Conservation (phyloP, 2,888 invertebrate genomes). For the Mechanitis mazaeus region DNA sequence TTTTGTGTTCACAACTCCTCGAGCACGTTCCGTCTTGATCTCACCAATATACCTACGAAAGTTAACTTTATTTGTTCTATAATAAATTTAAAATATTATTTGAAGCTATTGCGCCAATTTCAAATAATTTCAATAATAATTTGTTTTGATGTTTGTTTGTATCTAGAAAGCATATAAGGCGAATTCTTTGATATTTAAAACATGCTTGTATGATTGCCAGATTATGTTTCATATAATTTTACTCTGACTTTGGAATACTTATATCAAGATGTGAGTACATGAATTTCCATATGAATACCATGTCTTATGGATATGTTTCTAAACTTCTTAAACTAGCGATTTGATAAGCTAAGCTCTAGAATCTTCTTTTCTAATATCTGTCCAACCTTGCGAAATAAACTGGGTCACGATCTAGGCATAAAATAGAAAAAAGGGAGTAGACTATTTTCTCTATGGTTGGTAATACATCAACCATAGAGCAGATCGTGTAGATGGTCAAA, state of each 20-base stretch:
- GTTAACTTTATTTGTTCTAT: slow-evolving; percentile 9
- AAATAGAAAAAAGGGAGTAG: slow-evolving; percentile 23
- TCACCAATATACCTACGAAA: slow-evolving; percentile 82
- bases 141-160: too few species aligned
- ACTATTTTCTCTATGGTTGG: slow-evolving; percentile 9
- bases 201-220: neutral
- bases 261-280: neutral
- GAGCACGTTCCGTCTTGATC: slow-evolving; percentile 78
- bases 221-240: neutral
- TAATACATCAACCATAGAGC: neutral
- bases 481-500: too few species aligned
- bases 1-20: slow-evolving; percentile 72
- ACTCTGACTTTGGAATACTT: neutral
- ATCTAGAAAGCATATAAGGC: too few species aligned
- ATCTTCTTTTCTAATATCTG: neutral
- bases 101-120: neutral
- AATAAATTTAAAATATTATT: neutral
- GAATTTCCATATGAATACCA: neutral
- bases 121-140: neutral
- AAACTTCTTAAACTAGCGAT: neutral
- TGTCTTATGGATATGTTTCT: too few species aligned
- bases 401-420: slow-evolving; percentile 27
- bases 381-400: neutral
- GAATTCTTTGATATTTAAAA: neutral
- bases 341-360: slow-evolving; percentile 14